These are phyloP conservation scores for Columbina picui DNA, from an alignment of 2,113 vertebrate species.

Conservation along the genomic window DNA sequence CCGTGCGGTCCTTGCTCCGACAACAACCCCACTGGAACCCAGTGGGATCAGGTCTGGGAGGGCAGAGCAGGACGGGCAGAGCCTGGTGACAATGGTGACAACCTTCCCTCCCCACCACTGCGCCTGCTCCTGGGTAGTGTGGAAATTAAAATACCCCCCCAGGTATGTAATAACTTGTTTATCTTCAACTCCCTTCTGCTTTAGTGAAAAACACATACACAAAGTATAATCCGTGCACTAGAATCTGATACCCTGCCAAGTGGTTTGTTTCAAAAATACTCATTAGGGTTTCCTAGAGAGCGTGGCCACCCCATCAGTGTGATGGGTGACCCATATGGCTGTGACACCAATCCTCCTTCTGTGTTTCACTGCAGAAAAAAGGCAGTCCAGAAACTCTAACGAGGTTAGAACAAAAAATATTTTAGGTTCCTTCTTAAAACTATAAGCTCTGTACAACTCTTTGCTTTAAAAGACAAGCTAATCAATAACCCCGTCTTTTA, in stretches of 20 bases:
- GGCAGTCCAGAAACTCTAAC: not conserved
- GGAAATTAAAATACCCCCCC: not conserved
- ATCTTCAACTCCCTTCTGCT: not conserved
- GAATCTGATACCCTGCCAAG: not conserved
- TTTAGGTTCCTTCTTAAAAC: not conserved
- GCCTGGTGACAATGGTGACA: not conserved
- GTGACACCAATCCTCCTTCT: not conserved
- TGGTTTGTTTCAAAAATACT: not conserved
- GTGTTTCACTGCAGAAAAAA: not conserved
- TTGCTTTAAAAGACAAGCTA: slow-evolving; percentile 14
- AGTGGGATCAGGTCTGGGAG: not conserved
- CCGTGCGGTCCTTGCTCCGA: not conserved
- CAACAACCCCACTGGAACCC: not conserved
- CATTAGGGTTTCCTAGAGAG: not conserved
- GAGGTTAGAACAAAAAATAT: not conserved
- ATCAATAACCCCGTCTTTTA: slow-evolving; percentile 39
- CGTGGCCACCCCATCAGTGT: rapidly evolving
- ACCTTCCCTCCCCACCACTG: not conserved
- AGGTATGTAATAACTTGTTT: not conserved
- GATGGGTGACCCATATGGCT: rapidly evolving
- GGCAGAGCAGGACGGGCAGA: not conserved
- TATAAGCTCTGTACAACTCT: not conserved
- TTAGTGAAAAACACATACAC: not conserved
- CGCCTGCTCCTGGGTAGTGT: rapidly evolving
- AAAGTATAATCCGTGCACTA: not conserved